phyloP scores from a whole-genome alignment of 1,140 invertebrate species.

The Drosophila melanogaster region DNA sequence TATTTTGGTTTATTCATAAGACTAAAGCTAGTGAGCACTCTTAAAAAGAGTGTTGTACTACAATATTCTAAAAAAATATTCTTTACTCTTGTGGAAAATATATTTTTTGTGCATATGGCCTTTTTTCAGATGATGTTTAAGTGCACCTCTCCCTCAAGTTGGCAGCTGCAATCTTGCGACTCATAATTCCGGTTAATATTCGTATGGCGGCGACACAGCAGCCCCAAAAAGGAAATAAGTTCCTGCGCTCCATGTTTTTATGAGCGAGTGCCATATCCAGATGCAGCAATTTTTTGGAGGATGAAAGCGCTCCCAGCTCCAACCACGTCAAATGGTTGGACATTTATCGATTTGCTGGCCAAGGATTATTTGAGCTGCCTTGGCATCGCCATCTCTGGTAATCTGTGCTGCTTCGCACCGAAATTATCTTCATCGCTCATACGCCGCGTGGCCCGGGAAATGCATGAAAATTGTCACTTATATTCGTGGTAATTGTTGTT shows the following conservation, averaged over 20 bases:
- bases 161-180: slow-evolving; percentile 49
- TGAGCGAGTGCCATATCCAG: slow-evolving; percentile 29
- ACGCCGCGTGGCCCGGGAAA: slow-evolving; percentile 60
- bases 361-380: slow-evolving; percentile 10
- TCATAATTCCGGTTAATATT: slow-evolving; percentile 53
- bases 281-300: slow-evolving; percentile 17
- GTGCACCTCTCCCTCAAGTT: slow-evolving; percentile 10
- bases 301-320: neutral
- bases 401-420: slow-evolving; percentile 31
- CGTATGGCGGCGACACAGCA: slow-evolving; percentile 13
- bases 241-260: slow-evolving; percentile 27
- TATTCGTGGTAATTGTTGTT: slow-evolving; percentile 62
- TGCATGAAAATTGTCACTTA: slow-evolving; percentile 76
- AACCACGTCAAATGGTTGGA: slow-evolving; percentile 27
- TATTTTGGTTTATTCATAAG: no score
- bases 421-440: slow-evolving; percentile 67
- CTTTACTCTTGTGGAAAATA: no score
- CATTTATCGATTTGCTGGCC: slow-evolving; percentile 59
- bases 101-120: no score
- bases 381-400: slow-evolving; percentile 1
- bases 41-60: no score
- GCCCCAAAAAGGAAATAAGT: slow-evolving; percentile 23
- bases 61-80: no score
- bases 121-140: neutral
- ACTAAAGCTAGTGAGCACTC: no score